Evolutionary conservation across 2,888 invertebrate genomes (phyloP).

Genomic region (Clivina fossor): DNA sequence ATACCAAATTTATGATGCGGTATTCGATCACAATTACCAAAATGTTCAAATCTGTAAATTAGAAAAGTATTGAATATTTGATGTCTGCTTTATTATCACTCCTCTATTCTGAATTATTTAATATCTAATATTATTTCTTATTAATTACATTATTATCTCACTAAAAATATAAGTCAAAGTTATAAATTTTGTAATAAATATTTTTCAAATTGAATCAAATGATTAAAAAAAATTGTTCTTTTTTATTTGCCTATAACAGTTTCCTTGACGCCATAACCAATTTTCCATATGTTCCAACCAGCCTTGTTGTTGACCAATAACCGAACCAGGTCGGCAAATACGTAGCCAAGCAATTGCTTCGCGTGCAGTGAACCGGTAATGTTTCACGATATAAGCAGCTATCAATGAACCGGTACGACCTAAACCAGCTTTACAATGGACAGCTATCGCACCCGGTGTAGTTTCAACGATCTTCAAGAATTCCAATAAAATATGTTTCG

Average conservation of each 20-base stretch:
- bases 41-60: slow-evolving; percentile 48
- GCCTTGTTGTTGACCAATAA: slow-evolving; percentile 85
- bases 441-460: slow-evolving; percentile 75
- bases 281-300: slow-evolving; percentile 60
- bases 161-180: too few species aligned
- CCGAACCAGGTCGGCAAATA: slow-evolving; percentile 84
- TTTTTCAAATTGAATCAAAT: not conserved
- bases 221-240: not conserved
- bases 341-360: slow-evolving; percentile 89
- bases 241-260: slow-evolving; percentile 59
- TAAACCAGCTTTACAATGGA: slow-evolving; percentile 93
- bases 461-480: slow-evolving; percentile 81
- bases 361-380: slow-evolving; percentile 74
- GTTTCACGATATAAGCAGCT: slow-evolving; percentile 85
- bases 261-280: slow-evolving; percentile 58
- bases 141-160: too few species aligned
- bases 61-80: slow-evolving; percentile 6
- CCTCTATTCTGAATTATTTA: too few species aligned
- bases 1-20: slow-evolving; percentile 55
- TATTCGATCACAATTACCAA: slow-evolving; percentile 52
- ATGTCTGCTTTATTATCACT: too few species aligned
- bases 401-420: slow-evolving; percentile 89
- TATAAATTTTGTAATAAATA: not conserved
- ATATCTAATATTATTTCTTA: too few species aligned
- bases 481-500: slow-evolving; percentile 72